These are phyloP conservation scores for Isaurus tuberculatus DNA, from an alignment of 92 coral and sea anemone genomes.

Conservation along the genomic window DNA sequence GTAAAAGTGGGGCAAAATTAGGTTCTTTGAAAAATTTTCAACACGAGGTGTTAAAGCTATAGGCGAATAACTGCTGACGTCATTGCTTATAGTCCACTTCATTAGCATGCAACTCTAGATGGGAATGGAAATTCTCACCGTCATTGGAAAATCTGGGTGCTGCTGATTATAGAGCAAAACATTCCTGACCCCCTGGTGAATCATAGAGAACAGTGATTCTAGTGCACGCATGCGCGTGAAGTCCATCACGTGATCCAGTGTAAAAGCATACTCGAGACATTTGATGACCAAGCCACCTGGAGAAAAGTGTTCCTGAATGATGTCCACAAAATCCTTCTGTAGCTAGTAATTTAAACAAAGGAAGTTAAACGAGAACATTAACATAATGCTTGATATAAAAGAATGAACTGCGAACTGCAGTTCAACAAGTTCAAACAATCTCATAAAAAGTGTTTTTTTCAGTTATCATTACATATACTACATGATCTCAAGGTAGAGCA, in stretches of 20 bases:
- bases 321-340: conserved; percentile 90
- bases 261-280: conserved; percentile 89
- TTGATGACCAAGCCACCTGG: conserved; percentile 94
- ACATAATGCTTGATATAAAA: no score
- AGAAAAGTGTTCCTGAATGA: conserved; percentile 87
- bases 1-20: neutral
- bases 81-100: no score
- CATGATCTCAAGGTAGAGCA: no score
- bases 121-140: conserved; percentile 73
- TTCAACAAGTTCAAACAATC: no score
- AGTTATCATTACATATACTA: no score
- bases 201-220: conserved; percentile 95
- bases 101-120: no score
- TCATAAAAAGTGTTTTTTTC: no score
- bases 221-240: conserved; percentile 98
- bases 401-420: no score
- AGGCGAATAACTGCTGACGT: no score
- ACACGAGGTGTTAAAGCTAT: no score
- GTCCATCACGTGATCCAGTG: conserved; percentile 98
- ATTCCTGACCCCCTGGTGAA: conserved; percentile 94
- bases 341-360: conserved; percentile 56
- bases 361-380: neutral
- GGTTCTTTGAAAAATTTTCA: no score
- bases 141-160: conserved; percentile 99
- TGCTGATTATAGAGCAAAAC: conserved; percentile 96